A percentile compares a stretch with the other conserved stretches of the same genome.
Conservation (phyloP, 2,888 invertebrate genomes). For the Nemurella pictetii region DNA sequence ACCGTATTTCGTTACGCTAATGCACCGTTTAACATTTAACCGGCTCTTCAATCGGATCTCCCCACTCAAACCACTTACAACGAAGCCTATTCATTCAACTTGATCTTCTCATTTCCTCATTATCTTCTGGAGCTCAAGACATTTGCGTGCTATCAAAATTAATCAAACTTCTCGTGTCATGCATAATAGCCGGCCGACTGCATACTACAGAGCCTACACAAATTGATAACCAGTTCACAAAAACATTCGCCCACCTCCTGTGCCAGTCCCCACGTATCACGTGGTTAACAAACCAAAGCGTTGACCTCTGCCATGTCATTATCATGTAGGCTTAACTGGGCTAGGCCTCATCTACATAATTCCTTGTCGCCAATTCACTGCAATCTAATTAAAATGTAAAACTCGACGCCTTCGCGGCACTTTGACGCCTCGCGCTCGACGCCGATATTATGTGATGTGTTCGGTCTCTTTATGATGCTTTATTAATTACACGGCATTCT, state of each 20-base stretch:
- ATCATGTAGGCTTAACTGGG: not conserved
- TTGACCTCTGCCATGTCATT: not conserved
- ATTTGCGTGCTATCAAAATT: not conserved
- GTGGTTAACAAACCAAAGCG: not conserved
- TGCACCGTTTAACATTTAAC: not conserved
- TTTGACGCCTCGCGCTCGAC: not conserved
- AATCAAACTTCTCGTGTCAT: not conserved
- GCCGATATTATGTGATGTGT: not conserved
- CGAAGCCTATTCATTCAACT: not conserved
- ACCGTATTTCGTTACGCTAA: not conserved
- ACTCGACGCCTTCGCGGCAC: not conserved
- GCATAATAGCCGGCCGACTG: not conserved
- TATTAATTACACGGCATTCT: not conserved
- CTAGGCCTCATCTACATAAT: not conserved
- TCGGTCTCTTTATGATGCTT: not conserved
- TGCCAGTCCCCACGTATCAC: not conserved
- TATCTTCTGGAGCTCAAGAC: not conserved
- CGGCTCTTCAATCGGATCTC: not conserved
- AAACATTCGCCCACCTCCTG: constrained; percentile 1
- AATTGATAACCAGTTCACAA: not conserved
- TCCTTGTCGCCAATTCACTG: not conserved
- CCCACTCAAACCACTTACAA: not conserved
- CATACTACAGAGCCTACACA: not conserved
- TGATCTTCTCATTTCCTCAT: constrained; percentile 19
- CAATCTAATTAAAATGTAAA: not conserved